These are phyloP conservation scores for Drosophila barbarae DNA, from an alignment of 2,888 invertebrate genomes.

Conservation along the genomic window DNA sequence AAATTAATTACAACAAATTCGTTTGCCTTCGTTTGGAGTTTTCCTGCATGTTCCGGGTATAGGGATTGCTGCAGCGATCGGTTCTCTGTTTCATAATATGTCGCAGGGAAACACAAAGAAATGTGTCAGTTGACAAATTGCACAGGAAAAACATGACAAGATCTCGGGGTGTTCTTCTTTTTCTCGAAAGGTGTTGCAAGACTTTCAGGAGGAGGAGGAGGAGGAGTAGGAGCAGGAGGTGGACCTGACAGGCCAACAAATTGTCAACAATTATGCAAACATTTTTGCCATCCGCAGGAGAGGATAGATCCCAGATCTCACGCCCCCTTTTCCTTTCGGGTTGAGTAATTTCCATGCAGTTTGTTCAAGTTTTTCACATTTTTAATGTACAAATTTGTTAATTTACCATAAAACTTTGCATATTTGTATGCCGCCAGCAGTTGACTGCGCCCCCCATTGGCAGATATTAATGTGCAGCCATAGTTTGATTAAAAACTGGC, in stretches of 20 bases:
- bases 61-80: constrained; percentile 19
- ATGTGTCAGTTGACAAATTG: constrained; percentile 77
- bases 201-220: constrained; percentile 28
- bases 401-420: constrained; percentile 80
- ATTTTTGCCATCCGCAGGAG: constrained; percentile 58
- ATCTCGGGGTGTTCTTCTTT: constrained; percentile 43
- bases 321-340: constrained; percentile 18
- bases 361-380: constrained; percentile 69
- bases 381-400: constrained; percentile 80
- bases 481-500: constrained; percentile 79
- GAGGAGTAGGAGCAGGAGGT: neutral
- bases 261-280: constrained; percentile 73
- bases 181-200: constrained; percentile 70
- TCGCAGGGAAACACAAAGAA: constrained; percentile 33
- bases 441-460: constrained; percentile 56
- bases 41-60: constrained; percentile 19
- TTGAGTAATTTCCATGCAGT: constrained; percentile 74
- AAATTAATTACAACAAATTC: constrained; percentile 76
- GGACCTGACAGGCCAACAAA: constrained; percentile 70
- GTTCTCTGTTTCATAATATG: constrained; percentile 59
- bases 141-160: constrained; percentile 79
- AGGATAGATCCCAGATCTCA: neutral
- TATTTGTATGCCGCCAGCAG: constrained; percentile 70
- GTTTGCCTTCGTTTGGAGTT: constrained; percentile 32
- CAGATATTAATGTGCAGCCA: constrained; percentile 74